Conservation (phyloP, 2,113 vertebrate genomes). For the Nettapus auritus region DNA sequence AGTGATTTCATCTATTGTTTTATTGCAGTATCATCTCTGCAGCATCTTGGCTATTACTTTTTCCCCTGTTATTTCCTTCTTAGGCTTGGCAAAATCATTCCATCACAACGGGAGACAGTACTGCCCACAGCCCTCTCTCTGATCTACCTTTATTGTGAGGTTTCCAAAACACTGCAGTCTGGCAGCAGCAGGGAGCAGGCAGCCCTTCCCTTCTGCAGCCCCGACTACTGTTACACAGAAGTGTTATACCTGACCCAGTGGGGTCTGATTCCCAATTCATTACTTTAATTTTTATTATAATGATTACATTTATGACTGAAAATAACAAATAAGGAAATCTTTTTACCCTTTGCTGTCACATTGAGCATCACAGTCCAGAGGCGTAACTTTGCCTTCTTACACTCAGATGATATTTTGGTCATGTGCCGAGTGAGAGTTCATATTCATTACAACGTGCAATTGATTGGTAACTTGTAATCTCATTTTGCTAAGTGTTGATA, state of each 20-base stretch:
- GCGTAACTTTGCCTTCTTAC: neutral
- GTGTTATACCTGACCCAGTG: neutral
- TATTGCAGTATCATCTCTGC: neutral
- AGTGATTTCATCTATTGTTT: neutral
- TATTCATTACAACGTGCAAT: neutral
- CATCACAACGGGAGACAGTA: neutral
- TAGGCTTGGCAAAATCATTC: neutral
- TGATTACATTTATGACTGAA: neutral
- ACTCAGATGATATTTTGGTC: neutral
- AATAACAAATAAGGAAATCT: neutral
- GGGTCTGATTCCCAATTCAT: neutral
- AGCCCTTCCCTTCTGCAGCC: neutral
- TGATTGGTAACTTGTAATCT: neutral
- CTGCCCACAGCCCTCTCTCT: too few relatives aligned
- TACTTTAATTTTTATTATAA: neutral
- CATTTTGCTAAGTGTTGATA: neutral
- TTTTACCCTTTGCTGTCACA: neutral
- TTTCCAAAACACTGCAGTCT: neutral
- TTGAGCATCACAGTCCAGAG: neutral
- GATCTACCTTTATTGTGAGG: neutral
- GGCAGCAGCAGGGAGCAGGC: neutral
- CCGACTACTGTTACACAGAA: neutral
- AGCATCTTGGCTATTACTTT: neutral
- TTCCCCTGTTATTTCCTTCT: neutral
- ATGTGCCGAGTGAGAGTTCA: accelerated